Evolutionary conservation across 2,888 invertebrate genomes (phyloP).

Genomic region (Elmis aenea): DNA sequence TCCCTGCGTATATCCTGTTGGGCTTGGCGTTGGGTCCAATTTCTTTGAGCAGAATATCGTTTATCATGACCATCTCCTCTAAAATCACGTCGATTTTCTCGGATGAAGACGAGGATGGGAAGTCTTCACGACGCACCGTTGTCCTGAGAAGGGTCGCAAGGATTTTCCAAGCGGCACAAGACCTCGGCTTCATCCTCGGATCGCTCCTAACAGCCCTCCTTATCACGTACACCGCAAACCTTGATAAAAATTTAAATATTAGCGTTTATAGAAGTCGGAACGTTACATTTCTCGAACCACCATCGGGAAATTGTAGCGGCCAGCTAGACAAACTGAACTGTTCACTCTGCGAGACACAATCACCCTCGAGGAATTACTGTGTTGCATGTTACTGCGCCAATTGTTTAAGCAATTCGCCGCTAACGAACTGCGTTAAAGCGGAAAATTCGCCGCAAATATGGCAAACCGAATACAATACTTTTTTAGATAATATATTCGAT

Average conservation of each 20-base stretch:
- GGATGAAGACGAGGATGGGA: constrained; percentile 45
- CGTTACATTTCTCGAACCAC: too few species aligned
- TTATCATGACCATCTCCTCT: constrained; percentile 46
- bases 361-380: not conserved
- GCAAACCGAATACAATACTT: constrained; percentile 36
- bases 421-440: not conserved
- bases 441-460: too few species aligned
- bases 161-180: constrained; percentile 54
- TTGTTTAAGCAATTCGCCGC: not conserved
- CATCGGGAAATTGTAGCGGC: constrained; percentile 2
- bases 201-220: constrained; percentile 49
- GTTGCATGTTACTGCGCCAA: too few species aligned
- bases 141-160: constrained; percentile 50
- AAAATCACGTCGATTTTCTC: constrained; percentile 45
- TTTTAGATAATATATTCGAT: constrained; percentile 50
- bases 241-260: too few species aligned
- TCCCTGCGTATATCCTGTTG: constrained; percentile 51
- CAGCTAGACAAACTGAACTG: constrained; percentile 6
- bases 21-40: constrained; percentile 54
- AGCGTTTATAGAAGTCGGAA: too few species aligned
- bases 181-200: constrained; percentile 54
- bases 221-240: constrained; percentile 31
- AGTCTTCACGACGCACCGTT: constrained; percentile 36
- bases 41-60: constrained; percentile 35
- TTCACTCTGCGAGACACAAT: not conserved